Evolutionary conservation across 2,888 invertebrate species (phyloP).

Genomic region (Altica lythri): DNA sequence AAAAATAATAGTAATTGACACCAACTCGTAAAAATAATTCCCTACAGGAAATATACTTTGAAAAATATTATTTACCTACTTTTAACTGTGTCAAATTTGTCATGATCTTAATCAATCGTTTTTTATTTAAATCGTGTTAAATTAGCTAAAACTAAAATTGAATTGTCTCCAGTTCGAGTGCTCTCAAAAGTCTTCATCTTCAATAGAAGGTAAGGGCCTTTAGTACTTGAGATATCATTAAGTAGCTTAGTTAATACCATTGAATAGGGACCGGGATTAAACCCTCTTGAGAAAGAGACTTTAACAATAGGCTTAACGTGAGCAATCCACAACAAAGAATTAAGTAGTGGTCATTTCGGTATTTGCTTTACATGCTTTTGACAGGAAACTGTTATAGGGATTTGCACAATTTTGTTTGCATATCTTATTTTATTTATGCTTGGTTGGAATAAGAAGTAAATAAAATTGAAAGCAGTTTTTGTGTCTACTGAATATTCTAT

Average conservation of each 20-base stretch:
- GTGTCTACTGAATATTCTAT: too few species aligned
- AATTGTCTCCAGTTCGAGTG: conserved; percentile 13
- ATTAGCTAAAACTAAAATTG: conserved; percentile 25
- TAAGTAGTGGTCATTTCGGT: conserved; percentile 20
- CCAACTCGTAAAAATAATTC: too few species aligned
- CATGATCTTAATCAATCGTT: not conserved
- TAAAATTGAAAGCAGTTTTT: too few species aligned
- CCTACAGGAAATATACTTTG: conserved; percentile 16
- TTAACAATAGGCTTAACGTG: conserved; percentile 36
- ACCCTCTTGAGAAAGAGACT: conserved; percentile 23
- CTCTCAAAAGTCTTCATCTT: conserved; percentile 17
- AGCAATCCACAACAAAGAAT: conserved; percentile 35
- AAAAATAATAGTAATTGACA: not conserved
- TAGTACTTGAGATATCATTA: conserved; percentile 29
- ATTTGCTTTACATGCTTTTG: conserved; percentile 7
- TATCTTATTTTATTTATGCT: too few species aligned
- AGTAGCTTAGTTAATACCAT: conserved; percentile 35
- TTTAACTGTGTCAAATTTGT: conserved; percentile 18
- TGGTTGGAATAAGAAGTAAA: not conserved
- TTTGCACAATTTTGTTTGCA: conserved; percentile 3
- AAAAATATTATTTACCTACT: conserved; percentile 17
- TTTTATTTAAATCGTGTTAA: conserved; percentile 23
- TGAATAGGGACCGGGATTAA: conserved; percentile 15
- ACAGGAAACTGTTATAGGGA: conserved; percentile 8
- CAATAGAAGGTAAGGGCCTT: conserved; percentile 20